Base-by-base conservation (phyloP, 2,113 vertebrate species). In the Petrocephalus zakoni region DNA sequence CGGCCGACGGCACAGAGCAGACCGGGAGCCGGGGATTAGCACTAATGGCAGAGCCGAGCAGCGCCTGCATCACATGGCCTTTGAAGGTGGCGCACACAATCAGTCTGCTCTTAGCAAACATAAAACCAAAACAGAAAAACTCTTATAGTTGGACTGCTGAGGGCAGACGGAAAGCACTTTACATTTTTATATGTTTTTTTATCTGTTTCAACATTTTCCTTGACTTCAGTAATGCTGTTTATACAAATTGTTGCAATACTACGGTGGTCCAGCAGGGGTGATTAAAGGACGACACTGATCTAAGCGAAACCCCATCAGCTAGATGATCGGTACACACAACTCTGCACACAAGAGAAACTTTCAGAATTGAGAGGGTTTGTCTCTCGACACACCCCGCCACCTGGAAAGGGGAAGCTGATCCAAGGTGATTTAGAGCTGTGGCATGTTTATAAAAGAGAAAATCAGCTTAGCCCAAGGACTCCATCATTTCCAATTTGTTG, bases 401-500 rank as follows among this genome's bases (percentile, higher is more conserved):
- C 46, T 61, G 58, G 86, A 49, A 15, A 9, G 86, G 22, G 47
- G 58, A 58, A 51, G 61, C 34, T 87, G 87, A 49, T 72, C 47
- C 47, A 47, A 29, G 52, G 52, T 42, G 53, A 25, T 56, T 34
- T 25, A 42, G 47, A 34, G 61, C 61, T 21, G 46, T 29, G 61
- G 21, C 87, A 13, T 51, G 87, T 72, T 87, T 51, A n/a, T 22
- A 58, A 72, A 68, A 47, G 47, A 58, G 87, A 49, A 72, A 72
- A 87, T 87, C 64, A 51, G 47, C 61, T 87, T 25, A 49, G 87
- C 22, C 61, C 42, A 9, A 68, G 87, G 42, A 87, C 64, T 87
- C 64, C 86, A 72, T 88, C 53, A 46, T 64, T 55, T 55, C 68
- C 29, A 8, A 52, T 81, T 78, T 78, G 68, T 25, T 21, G 51